These are phyloP conservation scores for Porites cylindrica DNA, from an alignment of 92 coral and sea anemone genomes.

Conservation along the genomic window DNA sequence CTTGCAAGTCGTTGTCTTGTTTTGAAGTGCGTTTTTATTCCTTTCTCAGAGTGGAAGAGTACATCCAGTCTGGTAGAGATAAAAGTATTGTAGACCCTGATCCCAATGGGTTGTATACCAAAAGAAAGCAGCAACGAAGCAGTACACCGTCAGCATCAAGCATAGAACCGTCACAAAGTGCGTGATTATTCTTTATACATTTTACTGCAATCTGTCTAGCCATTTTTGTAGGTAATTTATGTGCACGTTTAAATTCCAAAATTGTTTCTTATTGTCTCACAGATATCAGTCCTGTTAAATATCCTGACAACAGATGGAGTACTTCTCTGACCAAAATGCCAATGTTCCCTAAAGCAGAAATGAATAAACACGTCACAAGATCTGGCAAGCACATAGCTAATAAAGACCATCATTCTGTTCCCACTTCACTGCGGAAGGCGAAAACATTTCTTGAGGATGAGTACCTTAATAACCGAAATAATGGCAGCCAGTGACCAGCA, in stretches of 20 bases:
- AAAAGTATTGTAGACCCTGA: conserved; percentile 20
- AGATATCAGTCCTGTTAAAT: not conserved
- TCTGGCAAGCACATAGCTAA: not conserved
- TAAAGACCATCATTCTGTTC: no score
- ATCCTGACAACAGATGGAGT: not conserved
- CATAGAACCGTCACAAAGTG: not conserved
- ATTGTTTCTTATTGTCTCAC: no score
- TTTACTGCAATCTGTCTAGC: no score
- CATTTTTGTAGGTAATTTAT: no score
- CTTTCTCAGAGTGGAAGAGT: no score
- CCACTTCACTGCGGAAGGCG: no score
- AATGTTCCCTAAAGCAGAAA: not conserved
- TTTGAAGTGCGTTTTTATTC: no score
- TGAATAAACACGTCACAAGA: not conserved
- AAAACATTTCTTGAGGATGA: no score
- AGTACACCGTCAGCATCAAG: not conserved
- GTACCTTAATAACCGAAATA: no score
- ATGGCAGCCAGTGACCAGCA: not conserved
- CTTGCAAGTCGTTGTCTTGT: no score
- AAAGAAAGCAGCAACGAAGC: not conserved
- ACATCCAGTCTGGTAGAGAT: conserved; percentile 15
- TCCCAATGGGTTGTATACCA: not conserved
- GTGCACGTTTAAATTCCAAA: no score
- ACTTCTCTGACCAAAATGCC: not conserved
- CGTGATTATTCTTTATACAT: no score